Percentiles rank a stretch among this genome's conserved stretches.
These are phyloP conservation scores for Andrena hattorfiana DNA, from an alignment of 2,888 invertebrate species.

Conservation along the genomic window DNA sequence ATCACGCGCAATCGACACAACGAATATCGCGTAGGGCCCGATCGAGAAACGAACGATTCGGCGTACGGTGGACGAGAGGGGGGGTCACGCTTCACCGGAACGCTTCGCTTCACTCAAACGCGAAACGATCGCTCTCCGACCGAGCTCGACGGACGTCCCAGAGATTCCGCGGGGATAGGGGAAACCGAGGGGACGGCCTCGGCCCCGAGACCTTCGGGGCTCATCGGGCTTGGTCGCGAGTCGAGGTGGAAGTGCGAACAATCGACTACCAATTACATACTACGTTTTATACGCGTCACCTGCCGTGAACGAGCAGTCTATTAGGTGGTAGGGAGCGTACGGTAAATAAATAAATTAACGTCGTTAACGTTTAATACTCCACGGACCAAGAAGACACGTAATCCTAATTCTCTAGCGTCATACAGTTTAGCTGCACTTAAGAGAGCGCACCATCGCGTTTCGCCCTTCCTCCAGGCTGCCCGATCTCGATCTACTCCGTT, in stretches of 20 bases:
- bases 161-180: neutral
- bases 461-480: slow-evolving; percentile 28
- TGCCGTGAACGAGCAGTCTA: slow-evolving; percentile 59
- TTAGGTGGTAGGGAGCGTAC: slow-evolving; percentile 69
- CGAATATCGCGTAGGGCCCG: slow-evolving; percentile 58
- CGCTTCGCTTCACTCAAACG: neutral
- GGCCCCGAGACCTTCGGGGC: neutral
- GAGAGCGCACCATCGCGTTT: slow-evolving; percentile 23
- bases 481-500: neutral
- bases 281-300: slow-evolving; percentile 68
- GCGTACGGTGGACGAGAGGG: neutral
- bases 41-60: slow-evolving; percentile 14
- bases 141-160: neutral
- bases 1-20: slow-evolving; percentile 60
- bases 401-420: slow-evolving; percentile 75
- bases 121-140: slow-evolving; percentile 1
- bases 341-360: slow-evolving; percentile 69
- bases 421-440: slow-evolving; percentile 78
- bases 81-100: neutral
- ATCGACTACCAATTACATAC: slow-evolving; percentile 32
- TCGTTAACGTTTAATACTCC: slow-evolving; percentile 79
- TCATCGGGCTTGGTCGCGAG: slow-evolving; percentile 11
- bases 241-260: slow-evolving; percentile 12
- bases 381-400: slow-evolving; percentile 80
- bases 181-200: no score